Base-by-base conservation (phyloP, 2,888 invertebrate species). In the Ichneumon xanthorius region DNA sequence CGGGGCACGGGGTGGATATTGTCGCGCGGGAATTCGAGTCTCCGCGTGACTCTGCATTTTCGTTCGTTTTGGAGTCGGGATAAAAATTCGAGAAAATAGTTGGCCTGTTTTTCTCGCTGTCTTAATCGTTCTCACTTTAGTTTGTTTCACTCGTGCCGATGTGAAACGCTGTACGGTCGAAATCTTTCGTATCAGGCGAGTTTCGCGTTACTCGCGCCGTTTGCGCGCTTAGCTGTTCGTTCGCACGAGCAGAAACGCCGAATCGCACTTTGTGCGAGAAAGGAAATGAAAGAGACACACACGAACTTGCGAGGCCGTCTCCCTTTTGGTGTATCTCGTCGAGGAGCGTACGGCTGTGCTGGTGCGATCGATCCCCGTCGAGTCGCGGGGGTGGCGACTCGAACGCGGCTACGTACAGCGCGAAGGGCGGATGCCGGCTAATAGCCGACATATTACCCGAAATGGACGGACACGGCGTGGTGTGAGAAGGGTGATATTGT, bases 391-490 rank as follows among this genome's bases (percentile, higher is more conserved):
- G 11, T 48, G 22, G 11, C 53, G 71, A 75, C 71, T 76, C 55
- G 75, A 79, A 65, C 53, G 50, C 65, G 40, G 30, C 48, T 55
- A 50, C 67, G 68, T 26, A 61, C 45, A 84, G 82, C 82, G 73
- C 86, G 86, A 85, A 88, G 86, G 85, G 88, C 86, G 89, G 89
- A 90, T 87, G 86, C 88, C 87, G 88, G 87, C 84, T 90, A 90
- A 90, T 90, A 89, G 90, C 87, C 81, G 89, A 89, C 90, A 89
- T 89, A 89, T 90, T 90, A 89, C 86, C 80, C 88, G 85, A 88
- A 90, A 90, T 89, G 89, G 88, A 88, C 87, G 86, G 85, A 88
- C 86, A 40, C 80, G 77, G 81, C 68, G 75, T 71, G 75, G 67
- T 53, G 55, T 63, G 78, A 78, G 78, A 79, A 79, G 87, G 82